Conservation (phyloP, 2,797 vertebrate genomes). For the Gallinago solitaria region DNA sequence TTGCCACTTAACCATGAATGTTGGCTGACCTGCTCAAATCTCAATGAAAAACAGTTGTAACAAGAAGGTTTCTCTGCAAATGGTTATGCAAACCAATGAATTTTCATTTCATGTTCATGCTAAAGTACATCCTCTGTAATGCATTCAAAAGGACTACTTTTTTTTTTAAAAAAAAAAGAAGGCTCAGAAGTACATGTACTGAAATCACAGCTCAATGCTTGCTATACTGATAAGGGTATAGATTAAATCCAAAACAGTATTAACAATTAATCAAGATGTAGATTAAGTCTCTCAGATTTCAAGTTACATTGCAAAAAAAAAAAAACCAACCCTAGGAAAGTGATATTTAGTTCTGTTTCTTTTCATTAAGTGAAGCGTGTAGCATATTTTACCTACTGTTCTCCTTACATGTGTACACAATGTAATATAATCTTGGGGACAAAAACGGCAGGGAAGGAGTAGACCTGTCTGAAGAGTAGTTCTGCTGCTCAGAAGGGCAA, state of each 20-base stretch:
- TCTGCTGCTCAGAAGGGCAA: not conserved
- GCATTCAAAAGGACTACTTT: not conserved
- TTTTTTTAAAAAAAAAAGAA: not conserved
- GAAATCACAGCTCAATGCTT: not conserved
- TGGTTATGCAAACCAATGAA: not conserved
- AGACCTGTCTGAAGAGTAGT: not conserved
- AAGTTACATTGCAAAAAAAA: not conserved
- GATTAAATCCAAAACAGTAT: not conserved
- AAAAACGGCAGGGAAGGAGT: not conserved
- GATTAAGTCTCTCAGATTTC: not conserved
- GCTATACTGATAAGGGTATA: not conserved
- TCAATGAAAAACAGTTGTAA: not conserved
- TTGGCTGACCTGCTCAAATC: slow-evolving; percentile 10
- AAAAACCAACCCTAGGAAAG: not conserved
- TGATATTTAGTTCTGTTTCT: not conserved
- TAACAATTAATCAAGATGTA: not conserved
- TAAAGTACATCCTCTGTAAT: not conserved
- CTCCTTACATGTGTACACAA: not conserved
- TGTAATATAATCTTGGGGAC: not conserved
- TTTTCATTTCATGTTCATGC: not conserved
- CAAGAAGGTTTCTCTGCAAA: not conserved
- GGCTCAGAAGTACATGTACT: not conserved
- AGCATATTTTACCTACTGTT: not conserved
- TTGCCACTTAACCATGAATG: slow-evolving; percentile 43
- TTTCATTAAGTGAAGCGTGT: not conserved